Evolutionary conservation across 2,113 vertebrate genomes (phyloP).

Genomic region (Oncorhynchus mykiss): DNA sequence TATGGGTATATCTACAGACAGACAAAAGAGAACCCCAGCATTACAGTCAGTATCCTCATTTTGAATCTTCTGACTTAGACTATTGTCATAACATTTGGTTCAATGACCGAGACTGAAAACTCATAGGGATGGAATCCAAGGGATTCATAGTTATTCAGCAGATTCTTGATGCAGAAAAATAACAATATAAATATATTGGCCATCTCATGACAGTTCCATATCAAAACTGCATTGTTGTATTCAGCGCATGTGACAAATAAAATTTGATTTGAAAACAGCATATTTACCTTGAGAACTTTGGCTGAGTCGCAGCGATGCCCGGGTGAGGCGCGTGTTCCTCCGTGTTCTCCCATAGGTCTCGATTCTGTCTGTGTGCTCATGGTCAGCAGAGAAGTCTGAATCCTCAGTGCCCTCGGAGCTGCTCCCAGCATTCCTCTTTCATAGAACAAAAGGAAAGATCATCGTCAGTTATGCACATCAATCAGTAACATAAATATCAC

Average conservation of each 20-base stretch:
- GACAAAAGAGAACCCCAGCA: background rate
- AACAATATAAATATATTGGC: too few species aligned
- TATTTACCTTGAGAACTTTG: conserved; percentile 89
- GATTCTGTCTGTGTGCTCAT: conserved; percentile 86
- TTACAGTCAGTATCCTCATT: background rate
- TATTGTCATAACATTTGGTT: too few species aligned
- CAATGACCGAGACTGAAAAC: too few species aligned
- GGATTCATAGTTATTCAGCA: too few species aligned
- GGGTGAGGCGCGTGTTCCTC: conserved; percentile 86
- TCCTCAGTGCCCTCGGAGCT: conserved; percentile 97
- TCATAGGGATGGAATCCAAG: too few species aligned
- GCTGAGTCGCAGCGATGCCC: conserved; percentile 88
- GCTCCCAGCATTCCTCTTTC: conserved; percentile 89
- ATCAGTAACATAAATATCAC: too few species aligned
- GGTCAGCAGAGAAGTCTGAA: conserved; percentile 94
- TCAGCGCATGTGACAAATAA: too few species aligned
- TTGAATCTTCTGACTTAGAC: too few species aligned
- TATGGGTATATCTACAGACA: background rate
- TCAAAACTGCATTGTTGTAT: background rate
- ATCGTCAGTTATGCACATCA: background rate
- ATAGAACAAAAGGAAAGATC: background rate
- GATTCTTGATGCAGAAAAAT: too few species aligned
- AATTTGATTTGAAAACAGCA: background rate
- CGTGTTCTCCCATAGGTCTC: conserved; percentile 79
- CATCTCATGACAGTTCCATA: background rate